Conservation (phyloP, 1,140 invertebrate genomes). For the Lepidurus couesii region DNA sequence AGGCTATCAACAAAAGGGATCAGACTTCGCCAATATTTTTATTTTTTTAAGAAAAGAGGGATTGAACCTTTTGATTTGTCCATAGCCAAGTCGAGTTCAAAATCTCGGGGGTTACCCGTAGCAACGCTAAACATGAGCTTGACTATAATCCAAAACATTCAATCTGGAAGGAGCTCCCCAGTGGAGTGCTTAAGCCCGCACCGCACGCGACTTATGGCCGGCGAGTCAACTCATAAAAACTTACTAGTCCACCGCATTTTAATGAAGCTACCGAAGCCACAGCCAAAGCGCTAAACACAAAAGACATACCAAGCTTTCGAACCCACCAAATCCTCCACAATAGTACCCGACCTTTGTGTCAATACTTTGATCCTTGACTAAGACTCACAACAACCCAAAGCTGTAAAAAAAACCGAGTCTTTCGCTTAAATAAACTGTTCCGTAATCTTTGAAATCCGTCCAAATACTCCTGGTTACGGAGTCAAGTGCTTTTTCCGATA, state of each 20-base stretch:
- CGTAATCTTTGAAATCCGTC: too few species aligned
- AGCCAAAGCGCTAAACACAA: too few species aligned
- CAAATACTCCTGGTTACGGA: too few species aligned
- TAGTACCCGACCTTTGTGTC: too few species aligned
- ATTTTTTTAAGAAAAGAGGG: not conserved
- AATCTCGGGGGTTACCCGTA: not conserved
- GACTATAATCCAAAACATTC: constrained; percentile 1
- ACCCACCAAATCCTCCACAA: too few species aligned
- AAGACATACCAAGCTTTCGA: too few species aligned
- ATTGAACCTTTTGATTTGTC: not conserved
- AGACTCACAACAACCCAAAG: too few species aligned
- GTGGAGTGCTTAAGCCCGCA: constrained; percentile 9
- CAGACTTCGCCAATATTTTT: too few species aligned
- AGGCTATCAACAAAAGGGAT: too few species aligned
- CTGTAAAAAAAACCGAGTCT: too few species aligned
- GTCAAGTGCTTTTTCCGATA: not conserved
- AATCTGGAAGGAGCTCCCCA: not conserved
- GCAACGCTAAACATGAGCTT: constrained; percentile 14
- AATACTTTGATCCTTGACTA: too few species aligned
- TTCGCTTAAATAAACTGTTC: too few species aligned
- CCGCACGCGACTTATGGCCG: not conserved
- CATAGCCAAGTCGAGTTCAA: not conserved
- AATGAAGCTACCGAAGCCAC: not conserved
- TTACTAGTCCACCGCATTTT: not conserved
- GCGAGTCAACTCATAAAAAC: not conserved